Base-by-base conservation (phyloP, 2,797 vertebrate genomes). In the Pseudomugil tenellus region DNA sequence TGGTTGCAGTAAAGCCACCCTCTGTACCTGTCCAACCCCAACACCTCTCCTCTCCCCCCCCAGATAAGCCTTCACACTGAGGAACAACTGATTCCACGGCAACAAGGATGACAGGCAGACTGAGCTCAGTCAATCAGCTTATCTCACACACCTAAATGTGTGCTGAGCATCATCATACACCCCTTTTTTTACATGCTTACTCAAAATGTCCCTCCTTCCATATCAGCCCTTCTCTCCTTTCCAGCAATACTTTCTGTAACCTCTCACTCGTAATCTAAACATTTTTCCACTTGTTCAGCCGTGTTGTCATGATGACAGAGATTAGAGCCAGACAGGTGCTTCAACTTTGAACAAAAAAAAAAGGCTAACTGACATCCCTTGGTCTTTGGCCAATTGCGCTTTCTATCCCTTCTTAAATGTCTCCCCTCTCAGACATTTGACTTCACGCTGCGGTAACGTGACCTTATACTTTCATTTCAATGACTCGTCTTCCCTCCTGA, bases 281-380 rank as follows among this genome's bases (percentile, higher is more conserved):
- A 57, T 41, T 59, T 67, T 46, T 43, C 11, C 54, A 4, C 63
- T 52, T 32, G 32, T 48, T 59, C 54, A 28, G 19, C 70, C 28
- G 67, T 21, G 91, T 90, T 85, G 89, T 87, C 90, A 91, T 90
- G 84, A 87, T 63, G 79, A 90, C 68, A 49, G 67, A 61, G 76
- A 83, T 59, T 63, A 77, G 73, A 80, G 77, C 64, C 86, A 81
- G 66, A 76, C 72, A 68, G 63, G 55, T 74, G 73, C 77, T 86
- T 82, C 71, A 85, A 76, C 83, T 84, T 83, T 83, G 64, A 90
- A 81, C 70, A 81, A 76, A 32, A 46, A 64, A 60, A 51, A 58
- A 65, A 62, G 46, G 35, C 67, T 68, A 41, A 28, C 55, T 21
- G 23, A 71, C 74, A 77, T 76, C 51, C 58, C 52, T 70, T n/a